Conservation (phyloP, 2,113 vertebrate species). For the Lethenteron reissneri region DNA sequence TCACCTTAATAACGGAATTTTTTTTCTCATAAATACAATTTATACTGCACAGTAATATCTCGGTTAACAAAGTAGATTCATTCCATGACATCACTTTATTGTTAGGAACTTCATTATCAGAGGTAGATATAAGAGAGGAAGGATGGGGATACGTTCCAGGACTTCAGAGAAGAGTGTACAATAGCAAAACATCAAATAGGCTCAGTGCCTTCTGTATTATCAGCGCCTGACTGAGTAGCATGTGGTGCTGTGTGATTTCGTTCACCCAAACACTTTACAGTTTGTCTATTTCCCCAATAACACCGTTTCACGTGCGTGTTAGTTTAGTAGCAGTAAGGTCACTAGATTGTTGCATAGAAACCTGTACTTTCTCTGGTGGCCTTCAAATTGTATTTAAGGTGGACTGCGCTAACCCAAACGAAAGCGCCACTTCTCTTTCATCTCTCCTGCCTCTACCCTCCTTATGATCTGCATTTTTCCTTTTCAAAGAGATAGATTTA, state of each 20-base stretch:
- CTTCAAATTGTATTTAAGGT: background rate
- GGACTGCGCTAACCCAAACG: background rate
- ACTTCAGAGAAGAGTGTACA: background rate
- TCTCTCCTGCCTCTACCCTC: background rate
- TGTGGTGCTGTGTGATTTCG: background rate
- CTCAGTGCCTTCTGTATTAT: background rate
- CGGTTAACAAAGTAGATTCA: no score
- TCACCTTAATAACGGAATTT: no score
- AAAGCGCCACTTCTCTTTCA: background rate
- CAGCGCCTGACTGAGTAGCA: background rate
- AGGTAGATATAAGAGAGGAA: background rate
- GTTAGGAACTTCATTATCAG: background rate
- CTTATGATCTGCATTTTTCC: conserved; percentile 5
- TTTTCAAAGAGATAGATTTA: background rate
- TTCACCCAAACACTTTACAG: background rate
- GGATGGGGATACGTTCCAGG: background rate
- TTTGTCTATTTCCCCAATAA: background rate
- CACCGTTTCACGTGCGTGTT: background rate
- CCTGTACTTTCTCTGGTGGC: background rate
- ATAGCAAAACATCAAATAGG: background rate
- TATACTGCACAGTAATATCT: no score
- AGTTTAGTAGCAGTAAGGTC: background rate
- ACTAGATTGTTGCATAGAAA: background rate
- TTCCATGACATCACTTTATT: no score
- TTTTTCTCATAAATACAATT: no score